These are phyloP conservation scores for Heterohyrax brucei DNA, from an alignment of 2,797 vertebrate genomes.

Conservation along the genomic window DNA sequence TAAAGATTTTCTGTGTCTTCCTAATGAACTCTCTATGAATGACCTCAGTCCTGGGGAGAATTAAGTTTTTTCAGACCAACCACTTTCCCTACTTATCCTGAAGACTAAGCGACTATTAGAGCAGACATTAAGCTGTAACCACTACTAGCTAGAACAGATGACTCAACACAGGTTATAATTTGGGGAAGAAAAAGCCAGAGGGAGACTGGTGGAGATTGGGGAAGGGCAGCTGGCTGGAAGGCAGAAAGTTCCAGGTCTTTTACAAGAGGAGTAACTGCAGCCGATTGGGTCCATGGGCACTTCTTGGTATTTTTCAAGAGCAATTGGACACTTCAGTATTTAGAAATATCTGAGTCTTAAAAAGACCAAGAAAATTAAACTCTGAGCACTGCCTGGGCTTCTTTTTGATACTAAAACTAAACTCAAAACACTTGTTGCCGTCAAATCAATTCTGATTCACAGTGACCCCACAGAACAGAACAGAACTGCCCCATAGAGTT, in stretches of 20 bases:
- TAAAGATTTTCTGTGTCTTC: constrained; percentile 84
- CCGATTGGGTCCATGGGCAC: neutral
- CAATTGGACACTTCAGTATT: neutral
- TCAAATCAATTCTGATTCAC: too few species aligned
- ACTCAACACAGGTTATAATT: constrained; percentile 88
- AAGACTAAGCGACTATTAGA: constrained; percentile 88
- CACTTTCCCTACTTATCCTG: constrained; percentile 83
- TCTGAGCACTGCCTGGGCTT: neutral
- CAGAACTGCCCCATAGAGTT: too few species aligned
- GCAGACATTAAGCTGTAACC: constrained; percentile 85
- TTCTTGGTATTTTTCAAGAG: neutral
- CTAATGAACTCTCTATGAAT: constrained; percentile 82
- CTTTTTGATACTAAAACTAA: neutral
- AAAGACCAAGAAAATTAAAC: constrained; percentile 21
- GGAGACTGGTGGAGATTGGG: constrained; percentile 49
- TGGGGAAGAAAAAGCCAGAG: constrained; percentile 75
- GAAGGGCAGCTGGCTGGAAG: constrained; percentile 61
- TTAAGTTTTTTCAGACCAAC: constrained; percentile 84
- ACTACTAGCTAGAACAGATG: constrained; percentile 82
- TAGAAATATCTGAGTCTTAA: constrained; percentile 11
- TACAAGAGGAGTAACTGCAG: constrained; percentile 14
- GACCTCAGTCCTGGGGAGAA: constrained; percentile 85
- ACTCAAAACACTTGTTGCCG: too few species aligned
- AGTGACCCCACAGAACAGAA: too few species aligned
- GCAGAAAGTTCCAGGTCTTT: constrained; percentile 43